These are phyloP conservation scores for Mesitornis unicolor DNA, from an alignment of 2,113 vertebrate genomes.

Conservation along the genomic window DNA sequence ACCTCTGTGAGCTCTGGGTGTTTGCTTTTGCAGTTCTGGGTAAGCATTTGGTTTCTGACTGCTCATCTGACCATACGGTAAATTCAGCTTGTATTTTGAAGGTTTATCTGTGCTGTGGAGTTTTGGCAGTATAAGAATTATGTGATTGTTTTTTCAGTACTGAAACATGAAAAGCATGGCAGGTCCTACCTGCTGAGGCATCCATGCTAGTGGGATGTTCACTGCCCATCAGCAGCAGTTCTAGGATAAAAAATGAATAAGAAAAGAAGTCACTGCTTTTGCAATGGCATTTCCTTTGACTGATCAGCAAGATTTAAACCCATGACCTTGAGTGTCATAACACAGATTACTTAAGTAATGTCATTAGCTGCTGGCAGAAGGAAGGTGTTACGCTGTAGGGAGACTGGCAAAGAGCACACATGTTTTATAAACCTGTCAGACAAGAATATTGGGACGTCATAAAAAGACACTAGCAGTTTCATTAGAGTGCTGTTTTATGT, in stretches of 20 bases:
- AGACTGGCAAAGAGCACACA: neutral
- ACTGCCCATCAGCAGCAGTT: neutral
- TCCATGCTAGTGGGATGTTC: neutral
- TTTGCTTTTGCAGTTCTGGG: neutral
- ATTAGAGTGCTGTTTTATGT: neutral
- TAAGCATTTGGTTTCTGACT: neutral
- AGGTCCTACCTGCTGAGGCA: neutral
- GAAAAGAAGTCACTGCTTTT: neutral
- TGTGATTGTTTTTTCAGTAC: neutral
- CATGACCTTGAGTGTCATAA: neutral
- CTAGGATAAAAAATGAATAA: neutral
- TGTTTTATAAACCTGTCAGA: neutral
- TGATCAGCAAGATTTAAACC: conserved; percentile 5
- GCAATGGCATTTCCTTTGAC: neutral
- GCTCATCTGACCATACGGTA: neutral
- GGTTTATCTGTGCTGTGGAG: neutral
- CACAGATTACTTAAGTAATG: neutral
- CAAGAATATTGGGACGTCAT: neutral
- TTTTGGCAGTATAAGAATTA: neutral
- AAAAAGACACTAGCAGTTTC: neutral
- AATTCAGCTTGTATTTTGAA: neutral
- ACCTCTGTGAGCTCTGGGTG: neutral
- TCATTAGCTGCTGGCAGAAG: neutral
- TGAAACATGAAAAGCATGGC: neutral
- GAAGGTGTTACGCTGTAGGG: neutral